Conservation (phyloP, 2,888 invertebrate genomes). For the Diadegma fenestrale region DNA sequence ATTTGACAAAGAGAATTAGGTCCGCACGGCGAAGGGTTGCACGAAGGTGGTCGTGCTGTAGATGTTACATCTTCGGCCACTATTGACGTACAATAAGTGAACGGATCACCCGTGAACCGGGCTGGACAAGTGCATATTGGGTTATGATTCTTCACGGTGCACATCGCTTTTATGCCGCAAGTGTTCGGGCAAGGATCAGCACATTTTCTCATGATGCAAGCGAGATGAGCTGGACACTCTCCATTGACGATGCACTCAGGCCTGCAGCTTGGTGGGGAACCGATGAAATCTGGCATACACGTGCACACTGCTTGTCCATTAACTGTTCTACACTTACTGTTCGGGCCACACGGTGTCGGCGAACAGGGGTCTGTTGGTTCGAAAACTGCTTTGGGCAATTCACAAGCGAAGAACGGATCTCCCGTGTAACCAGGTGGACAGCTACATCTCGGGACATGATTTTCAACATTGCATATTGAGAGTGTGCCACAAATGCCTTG, state of each 20-base stretch:
- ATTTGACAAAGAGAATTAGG: conserved; percentile 93
- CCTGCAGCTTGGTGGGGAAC: conserved; percentile 92
- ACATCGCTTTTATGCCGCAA: conserved; percentile 94
- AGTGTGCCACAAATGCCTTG: conserved; percentile 93
- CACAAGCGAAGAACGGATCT: conserved; percentile 90
- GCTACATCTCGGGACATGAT: conserved; percentile 92
- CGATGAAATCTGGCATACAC: conserved; percentile 92
- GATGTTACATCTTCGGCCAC: conserved; percentile 85
- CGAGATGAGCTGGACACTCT: conserved; percentile 92
- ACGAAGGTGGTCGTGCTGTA: conserved; percentile 90
- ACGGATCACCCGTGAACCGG: conserved; percentile 95
- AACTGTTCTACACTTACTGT: conserved; percentile 93
- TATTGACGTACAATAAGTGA: conserved; percentile 90
- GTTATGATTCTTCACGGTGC: conserved; percentile 93
- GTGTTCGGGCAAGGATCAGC: conserved; percentile 95
- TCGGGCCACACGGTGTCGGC: conserved; percentile 95
- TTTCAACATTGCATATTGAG: conserved; percentile 92
- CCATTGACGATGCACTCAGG: conserved; percentile 95
- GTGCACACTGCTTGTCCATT: conserved; percentile 94
- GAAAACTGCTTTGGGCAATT: conserved; percentile 63
- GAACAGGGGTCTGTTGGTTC: conserved; percentile 89
- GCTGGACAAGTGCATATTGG: conserved; percentile 94
- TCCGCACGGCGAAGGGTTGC: conserved; percentile 93
- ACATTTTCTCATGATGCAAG: conserved; percentile 94
- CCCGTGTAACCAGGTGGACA: conserved; percentile 92